These are phyloP conservation scores for Cistogaster globosa DNA, from an alignment of 2,888 invertebrate genomes.

Conservation along the genomic window DNA sequence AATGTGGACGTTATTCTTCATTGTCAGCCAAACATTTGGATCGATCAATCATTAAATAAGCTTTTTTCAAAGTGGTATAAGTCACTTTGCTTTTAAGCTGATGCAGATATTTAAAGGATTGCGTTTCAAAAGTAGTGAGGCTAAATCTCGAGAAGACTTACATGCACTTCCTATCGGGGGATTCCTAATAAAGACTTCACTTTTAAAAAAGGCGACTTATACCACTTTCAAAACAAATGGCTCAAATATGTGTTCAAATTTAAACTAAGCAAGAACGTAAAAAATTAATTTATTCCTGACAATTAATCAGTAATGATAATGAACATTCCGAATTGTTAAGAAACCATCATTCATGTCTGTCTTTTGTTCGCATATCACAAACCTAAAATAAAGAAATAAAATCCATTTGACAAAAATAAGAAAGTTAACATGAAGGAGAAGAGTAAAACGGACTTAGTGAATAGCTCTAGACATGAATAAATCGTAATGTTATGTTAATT, in stretches of 20 bases:
- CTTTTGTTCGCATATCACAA: not conserved
- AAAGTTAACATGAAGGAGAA: not conserved
- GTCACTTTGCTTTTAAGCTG: too few species aligned
- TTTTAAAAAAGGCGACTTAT: too few species aligned
- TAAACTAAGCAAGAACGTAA: not conserved
- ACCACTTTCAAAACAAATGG: too few species aligned
- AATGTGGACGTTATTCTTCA: conserved; percentile 44
- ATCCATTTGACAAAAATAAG: not conserved
- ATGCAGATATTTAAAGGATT: too few species aligned
- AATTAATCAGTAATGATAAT: conserved; percentile 63
- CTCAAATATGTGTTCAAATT: conserved; percentile 13
- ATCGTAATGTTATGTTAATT: too few species aligned
- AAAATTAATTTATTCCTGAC: conserved; percentile 17
- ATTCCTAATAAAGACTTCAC: too few species aligned
- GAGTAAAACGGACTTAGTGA: not conserved
- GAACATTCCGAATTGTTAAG: conserved; percentile 34
- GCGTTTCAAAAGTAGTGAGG: too few species aligned
- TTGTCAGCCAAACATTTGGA: conserved; percentile 51
- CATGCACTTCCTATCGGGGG: too few species aligned
- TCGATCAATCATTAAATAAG: conserved; percentile 62
- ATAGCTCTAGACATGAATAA: not conserved
- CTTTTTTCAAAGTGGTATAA: too few species aligned
- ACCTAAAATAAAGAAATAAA: conserved; percentile 25
- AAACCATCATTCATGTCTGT: conserved; percentile 49
- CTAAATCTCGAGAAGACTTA: too few species aligned